phyloP scores from a whole-genome alignment of 1,140 invertebrate genomes.

The Oryctes rhinoceros region DNA sequence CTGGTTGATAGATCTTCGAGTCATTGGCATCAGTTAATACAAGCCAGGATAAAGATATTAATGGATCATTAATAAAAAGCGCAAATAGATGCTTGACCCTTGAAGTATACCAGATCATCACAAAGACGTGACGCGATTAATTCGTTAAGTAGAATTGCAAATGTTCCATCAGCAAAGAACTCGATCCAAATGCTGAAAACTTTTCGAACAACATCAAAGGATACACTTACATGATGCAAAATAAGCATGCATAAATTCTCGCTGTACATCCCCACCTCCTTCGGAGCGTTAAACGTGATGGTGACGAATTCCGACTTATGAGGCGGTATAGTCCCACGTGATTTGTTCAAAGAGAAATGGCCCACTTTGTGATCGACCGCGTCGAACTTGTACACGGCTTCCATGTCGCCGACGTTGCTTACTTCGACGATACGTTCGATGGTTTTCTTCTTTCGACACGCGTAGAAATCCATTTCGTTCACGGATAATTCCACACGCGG shows the following conservation, averaged over 20 bases:
- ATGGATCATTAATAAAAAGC: too few species aligned
- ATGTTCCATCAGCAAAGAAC: too few species aligned
- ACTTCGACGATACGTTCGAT: slow-evolving; percentile 45
- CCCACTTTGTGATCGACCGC: slow-evolving; percentile 38
- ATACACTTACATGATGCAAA: slow-evolving; percentile 49
- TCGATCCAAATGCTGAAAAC: too few species aligned
- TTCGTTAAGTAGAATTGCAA: too few species aligned
- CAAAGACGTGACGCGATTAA: too few species aligned
- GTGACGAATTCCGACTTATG: slow-evolving; percentile 41
- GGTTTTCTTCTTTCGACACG: neutral
- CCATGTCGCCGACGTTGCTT: slow-evolving; percentile 35
- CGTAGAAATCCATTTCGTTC: slow-evolving; percentile 42
- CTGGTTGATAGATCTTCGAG: too few species aligned
- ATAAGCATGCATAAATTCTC: slow-evolving; percentile 47
- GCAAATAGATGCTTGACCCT: too few species aligned
- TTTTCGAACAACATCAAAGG: too few species aligned
- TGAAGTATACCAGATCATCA: too few species aligned
- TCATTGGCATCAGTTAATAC: too few species aligned
- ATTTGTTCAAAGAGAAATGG: slow-evolving; percentile 40
- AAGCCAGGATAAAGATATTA: too few species aligned
- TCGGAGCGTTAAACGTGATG: slow-evolving; percentile 48
- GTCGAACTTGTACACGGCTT: slow-evolving; percentile 45
- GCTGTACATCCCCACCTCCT: slow-evolving; percentile 43
- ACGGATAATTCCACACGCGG: slow-evolving; percentile 45
- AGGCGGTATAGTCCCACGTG: slow-evolving; percentile 36